A percentile compares a stretch with the other conserved stretches of the same genome.
phyloP scores from a whole-genome alignment of 2,888 invertebrate genomes.

The Acleris emargana region DNA sequence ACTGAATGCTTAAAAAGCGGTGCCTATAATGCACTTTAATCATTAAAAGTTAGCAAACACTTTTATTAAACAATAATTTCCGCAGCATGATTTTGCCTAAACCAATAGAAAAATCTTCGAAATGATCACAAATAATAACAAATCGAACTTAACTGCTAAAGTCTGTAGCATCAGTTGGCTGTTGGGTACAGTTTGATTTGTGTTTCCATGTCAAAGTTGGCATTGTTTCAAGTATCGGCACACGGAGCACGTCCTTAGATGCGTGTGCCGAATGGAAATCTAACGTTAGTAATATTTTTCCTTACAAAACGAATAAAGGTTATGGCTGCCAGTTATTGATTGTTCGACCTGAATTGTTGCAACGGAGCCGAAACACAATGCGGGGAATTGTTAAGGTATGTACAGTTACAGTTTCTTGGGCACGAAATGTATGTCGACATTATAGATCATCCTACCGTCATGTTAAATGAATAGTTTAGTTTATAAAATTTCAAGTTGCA shows the following conservation, averaged over 20 bases:
- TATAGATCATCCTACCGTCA: no score
- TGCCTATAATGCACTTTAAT: no score
- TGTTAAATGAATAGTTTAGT: no score
- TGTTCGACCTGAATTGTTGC: constrained; percentile 32
- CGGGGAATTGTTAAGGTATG: constrained; percentile 2
- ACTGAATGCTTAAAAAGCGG: no score
- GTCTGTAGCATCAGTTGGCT: constrained; percentile 15
- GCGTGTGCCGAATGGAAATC: constrained; percentile 69
- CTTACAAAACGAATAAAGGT: constrained; percentile 52
- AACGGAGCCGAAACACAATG: constrained; percentile 10
- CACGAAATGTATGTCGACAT: neutral
- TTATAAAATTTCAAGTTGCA: no score
- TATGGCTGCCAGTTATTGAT: constrained; percentile 33
- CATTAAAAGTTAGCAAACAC: no score
- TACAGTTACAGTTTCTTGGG: constrained; percentile 1
- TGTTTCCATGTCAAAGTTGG: constrained; percentile 69
- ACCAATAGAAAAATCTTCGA: no score
- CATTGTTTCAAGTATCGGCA: constrained; percentile 75
- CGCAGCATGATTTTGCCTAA: no score
- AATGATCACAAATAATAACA: neutral
- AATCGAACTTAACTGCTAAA: constrained; percentile 10
- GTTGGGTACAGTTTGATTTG: constrained; percentile 64
- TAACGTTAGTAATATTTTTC: constrained; percentile 70
- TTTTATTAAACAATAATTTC: no score
- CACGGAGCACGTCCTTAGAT: constrained; percentile 66